Base-by-base conservation (phyloP, 2,888 invertebrate genomes). In the Odontocolon sp. region DNA sequence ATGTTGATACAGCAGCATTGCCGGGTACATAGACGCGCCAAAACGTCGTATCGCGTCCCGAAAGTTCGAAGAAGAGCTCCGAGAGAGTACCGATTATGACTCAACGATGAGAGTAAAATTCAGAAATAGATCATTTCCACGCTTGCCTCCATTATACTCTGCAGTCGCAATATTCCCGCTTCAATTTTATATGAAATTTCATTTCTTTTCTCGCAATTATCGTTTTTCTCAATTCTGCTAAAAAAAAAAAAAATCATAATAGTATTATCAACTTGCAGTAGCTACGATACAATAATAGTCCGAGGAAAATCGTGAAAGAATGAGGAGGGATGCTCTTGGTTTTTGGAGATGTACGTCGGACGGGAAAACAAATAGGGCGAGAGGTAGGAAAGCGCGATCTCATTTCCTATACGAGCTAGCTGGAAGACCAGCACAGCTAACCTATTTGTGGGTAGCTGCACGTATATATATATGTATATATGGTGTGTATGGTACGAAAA, bases 301-400 rank as follows among this genome's bases (percentile, higher is more conserved):
- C 33, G 45, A 61, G 50, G 31, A 56, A 50, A 74, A 72, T 54
- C 31, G 52, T 6, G 2, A 40, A 57, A 38, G 16, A 42, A 63
- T 40, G 68, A 68, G 54, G 16, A 75, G 42, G 38, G 21, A 54
- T 40, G 42, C 31, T 21, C 52, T 54, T 36, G 31, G 50, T 64
- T 54, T 68, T 45, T 40, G 63, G 18, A 36, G 45, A 40, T 57
- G 64, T 50, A 73, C 63, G 61, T 57, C 68, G 36, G 67, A 71
- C 57, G 77, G 45, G 18, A 71, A 67, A 74, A 78, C 78, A 79
- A 77, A 71, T 73, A 73, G 76, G 64, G 54, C 64, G 50, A 71
- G 61, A 31, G 61, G 33, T 14, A 23, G n/a, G 9, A 61, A 47
- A 71, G 56, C 42, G 68, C 66, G 71, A 80, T 69, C 71, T 67